Percentiles rank a stretch among this genome's conserved stretches.
Conservation (phyloP, 2,888 invertebrate species). For the Bugula neritina region DNA sequence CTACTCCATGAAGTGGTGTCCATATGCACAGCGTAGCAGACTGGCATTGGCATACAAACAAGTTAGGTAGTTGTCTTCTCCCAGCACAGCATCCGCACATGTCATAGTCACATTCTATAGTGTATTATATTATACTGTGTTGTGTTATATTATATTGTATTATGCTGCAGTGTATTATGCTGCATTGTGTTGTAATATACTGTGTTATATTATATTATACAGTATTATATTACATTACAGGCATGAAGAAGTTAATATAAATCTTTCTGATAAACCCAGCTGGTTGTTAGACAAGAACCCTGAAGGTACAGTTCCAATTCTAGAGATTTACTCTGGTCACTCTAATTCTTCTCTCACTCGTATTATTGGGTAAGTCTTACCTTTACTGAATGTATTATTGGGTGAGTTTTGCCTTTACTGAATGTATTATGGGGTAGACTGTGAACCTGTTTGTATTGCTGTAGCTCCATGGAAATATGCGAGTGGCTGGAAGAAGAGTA, state of each 20-base stretch:
- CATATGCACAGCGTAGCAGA: background rate
- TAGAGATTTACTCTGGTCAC: background rate
- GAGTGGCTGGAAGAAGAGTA: background rate
- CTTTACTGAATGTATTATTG: background rate
- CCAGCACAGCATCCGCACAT: no score
- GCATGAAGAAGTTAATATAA: constrained; percentile 16
- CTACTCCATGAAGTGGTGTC: constrained; percentile 24
- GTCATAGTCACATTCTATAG: no score
- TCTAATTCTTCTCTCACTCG: background rate
- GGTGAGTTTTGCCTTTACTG: background rate
- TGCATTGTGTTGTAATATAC: background rate
- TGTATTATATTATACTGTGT: no score
- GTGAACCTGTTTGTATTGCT: background rate
- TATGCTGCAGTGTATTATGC: no score
- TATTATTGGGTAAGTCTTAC: background rate
- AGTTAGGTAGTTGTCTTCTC: background rate
- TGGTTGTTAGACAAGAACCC: constrained; percentile 22
- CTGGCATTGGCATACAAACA: constrained; percentile 10
- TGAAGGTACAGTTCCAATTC: constrained; percentile 12
- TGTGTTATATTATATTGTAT: no score
- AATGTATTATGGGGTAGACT: background rate
- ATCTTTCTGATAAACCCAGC: background rate
- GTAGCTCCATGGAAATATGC: constrained; percentile 7
- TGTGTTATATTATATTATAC: no score
- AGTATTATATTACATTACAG: background rate